These are phyloP conservation scores for Aphis gossypii DNA, from an alignment of 1,140 invertebrate species.

Conservation along the genomic window DNA sequence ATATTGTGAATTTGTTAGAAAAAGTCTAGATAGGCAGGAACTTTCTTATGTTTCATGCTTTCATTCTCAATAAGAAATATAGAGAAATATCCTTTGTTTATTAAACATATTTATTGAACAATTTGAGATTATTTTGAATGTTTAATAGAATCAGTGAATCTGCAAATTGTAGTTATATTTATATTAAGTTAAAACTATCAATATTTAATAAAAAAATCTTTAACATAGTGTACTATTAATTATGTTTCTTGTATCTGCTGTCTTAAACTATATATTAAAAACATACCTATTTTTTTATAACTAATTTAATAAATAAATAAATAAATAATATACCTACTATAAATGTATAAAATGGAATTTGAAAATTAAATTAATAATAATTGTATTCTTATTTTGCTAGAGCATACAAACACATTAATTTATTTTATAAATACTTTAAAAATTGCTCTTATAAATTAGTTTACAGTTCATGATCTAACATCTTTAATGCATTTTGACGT, in stretches of 20 bases:
- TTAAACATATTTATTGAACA: too few species aligned
- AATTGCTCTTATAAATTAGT: background rate
- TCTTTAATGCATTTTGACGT: conserved; percentile 24
- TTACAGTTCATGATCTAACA: conserved; percentile 30
- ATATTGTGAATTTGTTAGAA: too few species aligned
- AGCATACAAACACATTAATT: background rate
- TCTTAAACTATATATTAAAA: background rate
- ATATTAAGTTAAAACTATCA: background rate
- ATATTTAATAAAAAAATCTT: background rate
- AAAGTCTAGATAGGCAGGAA: too few species aligned
- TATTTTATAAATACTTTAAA: background rate
- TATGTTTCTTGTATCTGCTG: background rate
- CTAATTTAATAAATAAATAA: background rate
- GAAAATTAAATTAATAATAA: background rate
- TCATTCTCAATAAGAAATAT: too few species aligned
- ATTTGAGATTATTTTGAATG: too few species aligned
- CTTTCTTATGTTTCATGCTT: too few species aligned
- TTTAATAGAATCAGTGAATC: too few species aligned
- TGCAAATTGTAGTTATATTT: background rate
- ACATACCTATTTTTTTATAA: background rate
- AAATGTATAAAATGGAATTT: background rate
- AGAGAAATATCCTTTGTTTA: too few species aligned
- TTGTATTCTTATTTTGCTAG: background rate
- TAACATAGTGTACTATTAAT: background rate
- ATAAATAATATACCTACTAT: background rate